Conservation (phyloP, 2,797 vertebrate genomes). For the Coregonus ussuriensis region DNA sequence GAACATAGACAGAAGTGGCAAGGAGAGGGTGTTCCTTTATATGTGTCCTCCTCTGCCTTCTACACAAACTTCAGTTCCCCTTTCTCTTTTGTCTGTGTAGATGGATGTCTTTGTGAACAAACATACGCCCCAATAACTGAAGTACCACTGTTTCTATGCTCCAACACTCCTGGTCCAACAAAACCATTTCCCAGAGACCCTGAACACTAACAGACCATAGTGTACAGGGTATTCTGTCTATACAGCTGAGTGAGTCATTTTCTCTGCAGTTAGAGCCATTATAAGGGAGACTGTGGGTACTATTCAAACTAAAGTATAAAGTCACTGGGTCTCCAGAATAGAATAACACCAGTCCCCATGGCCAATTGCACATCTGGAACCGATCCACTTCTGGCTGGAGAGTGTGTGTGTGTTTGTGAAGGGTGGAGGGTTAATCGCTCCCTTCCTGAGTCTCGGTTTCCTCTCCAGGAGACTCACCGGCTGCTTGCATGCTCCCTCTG, state of each 20-base stretch:
- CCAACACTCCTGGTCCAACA: too few relatives aligned
- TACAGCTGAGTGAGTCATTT: not conserved
- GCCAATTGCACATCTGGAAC: slow-evolving; percentile 71
- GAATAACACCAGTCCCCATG: slow-evolving; percentile 41
- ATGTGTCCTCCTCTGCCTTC: too few relatives aligned
- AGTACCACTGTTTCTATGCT: too few relatives aligned
- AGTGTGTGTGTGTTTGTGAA: not conserved
- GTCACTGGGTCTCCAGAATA: not conserved
- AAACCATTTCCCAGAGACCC: not conserved
- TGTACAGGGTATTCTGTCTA: not conserved
- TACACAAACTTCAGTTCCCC: too few relatives aligned
- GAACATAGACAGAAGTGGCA: too few relatives aligned
- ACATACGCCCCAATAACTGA: too few relatives aligned
- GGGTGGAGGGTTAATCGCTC: slow-evolving; percentile 65
- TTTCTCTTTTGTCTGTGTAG: too few relatives aligned
- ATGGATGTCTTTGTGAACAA: too few relatives aligned
- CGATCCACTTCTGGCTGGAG: slow-evolving; percentile 48
- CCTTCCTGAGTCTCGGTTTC: slow-evolving; percentile 68
- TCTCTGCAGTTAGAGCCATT: not conserved
- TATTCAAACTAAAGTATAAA: not conserved
- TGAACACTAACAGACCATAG: not conserved
- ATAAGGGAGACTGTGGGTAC: not conserved
- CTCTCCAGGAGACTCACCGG: slow-evolving; percentile 24
- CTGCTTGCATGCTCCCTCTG: slow-evolving; percentile 16
- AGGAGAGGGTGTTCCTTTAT: too few relatives aligned